phyloP scores from a whole-genome alignment of 1,140 invertebrate genomes.

The Tyrophagus putrescentiae region DNA sequence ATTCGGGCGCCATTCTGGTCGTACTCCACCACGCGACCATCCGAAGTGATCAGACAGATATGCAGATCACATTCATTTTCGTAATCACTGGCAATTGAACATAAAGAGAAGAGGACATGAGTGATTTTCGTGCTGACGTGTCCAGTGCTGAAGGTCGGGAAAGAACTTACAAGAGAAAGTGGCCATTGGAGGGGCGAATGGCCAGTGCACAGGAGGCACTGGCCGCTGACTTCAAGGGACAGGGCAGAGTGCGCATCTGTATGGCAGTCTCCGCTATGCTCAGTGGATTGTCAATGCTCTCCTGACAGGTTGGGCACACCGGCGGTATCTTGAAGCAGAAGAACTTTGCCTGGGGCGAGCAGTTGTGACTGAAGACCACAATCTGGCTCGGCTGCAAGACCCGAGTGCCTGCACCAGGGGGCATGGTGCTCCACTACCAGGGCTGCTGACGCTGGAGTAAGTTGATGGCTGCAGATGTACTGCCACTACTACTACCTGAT shows the following conservation, averaged over 20 bases:
- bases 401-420: too few relatives aligned
- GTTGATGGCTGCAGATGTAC: too few relatives aligned
- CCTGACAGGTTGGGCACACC: neutral
- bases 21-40: slow-evolving; percentile 12
- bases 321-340: slow-evolving; percentile 1
- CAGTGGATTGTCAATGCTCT: neutral
- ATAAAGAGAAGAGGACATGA: neutral
- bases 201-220: neutral
- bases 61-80: slow-evolving; percentile 1
- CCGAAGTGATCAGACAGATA: slow-evolving; percentile 14
- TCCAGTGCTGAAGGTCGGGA: neutral
- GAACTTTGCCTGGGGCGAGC: too few relatives aligned
- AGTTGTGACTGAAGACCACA: too few relatives aligned
- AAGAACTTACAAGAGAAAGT: slow-evolving; percentile 12
- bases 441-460: too few relatives aligned
- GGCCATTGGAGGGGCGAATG: slow-evolving; percentile 9
- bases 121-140: neutral
- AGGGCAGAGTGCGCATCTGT: neutral
- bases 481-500: too few relatives aligned
- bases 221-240: neutral
- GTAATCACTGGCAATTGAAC: slow-evolving; percentile 2
- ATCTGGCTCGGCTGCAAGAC: too few relatives aligned
- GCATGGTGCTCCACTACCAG: too few relatives aligned
- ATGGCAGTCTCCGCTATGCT: neutral
- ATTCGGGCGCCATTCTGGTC: slow-evolving; percentile 11